These are phyloP conservation scores for Nyctibius grandis DNA, from an alignment of 2,797 vertebrate species.

Conservation along the genomic window DNA sequence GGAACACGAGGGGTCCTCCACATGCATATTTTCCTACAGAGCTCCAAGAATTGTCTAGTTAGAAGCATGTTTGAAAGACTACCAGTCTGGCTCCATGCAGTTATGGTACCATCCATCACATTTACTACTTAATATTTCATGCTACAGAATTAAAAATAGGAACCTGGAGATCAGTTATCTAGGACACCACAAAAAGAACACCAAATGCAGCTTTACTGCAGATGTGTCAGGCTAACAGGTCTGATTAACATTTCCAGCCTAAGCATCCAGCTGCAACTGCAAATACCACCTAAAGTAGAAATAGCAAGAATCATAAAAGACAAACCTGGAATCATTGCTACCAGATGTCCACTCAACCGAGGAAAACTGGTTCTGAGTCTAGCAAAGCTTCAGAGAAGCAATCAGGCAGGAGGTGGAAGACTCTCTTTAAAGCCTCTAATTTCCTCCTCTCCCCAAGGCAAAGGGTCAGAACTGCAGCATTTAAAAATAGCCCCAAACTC, in stretches of 20 bases:
- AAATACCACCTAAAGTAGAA: not conserved
- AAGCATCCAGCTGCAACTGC: not conserved
- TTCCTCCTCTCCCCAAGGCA: conserved; percentile 40
- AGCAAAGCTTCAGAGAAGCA: not conserved
- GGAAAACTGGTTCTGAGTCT: not conserved
- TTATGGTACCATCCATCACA: not conserved
- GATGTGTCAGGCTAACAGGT: not conserved
- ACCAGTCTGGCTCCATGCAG: not conserved
- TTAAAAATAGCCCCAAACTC: not conserved
- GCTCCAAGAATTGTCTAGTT: accelerated
- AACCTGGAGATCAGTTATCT: not conserved
- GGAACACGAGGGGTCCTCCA: accelerated
- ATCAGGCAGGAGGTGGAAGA: not conserved
- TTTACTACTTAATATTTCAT: conserved; percentile 27
- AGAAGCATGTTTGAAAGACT: accelerated
- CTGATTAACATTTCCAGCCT: not conserved
- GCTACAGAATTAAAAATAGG: not conserved
- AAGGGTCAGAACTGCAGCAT: conserved; percentile 21
- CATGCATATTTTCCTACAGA: accelerated
- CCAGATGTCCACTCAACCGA: not conserved
- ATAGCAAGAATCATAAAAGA: accelerated
- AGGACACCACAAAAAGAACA: not conserved
- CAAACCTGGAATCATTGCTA: not conserved
- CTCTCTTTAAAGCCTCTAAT: conserved; percentile 24
- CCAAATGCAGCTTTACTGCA: accelerated